A percentile compares a stretch with the other conserved stretches of the same genome.
Evolutionary conservation across 2,888 invertebrate genomes (phyloP).

Genomic region (Pimpla rufipes): DNA sequence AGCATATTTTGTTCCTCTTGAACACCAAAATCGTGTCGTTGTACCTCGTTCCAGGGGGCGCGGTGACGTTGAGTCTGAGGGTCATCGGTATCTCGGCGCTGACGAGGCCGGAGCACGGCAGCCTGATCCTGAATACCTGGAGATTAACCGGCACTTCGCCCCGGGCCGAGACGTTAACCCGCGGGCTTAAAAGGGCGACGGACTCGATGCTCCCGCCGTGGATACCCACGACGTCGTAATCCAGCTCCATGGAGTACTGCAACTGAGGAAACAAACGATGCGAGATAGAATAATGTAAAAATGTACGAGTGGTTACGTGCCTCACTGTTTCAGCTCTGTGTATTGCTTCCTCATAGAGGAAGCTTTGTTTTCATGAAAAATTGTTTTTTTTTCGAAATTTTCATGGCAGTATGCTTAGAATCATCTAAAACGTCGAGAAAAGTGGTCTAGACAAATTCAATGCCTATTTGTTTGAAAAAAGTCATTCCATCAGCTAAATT

Average conservation of each 20-base stretch:
- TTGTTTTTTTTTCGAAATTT: too few species aligned
- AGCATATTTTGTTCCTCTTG: constrained; percentile 95
- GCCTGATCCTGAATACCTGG: constrained; percentile 91
- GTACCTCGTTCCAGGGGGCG: constrained; percentile 89
- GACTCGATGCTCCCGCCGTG: constrained; percentile 79
- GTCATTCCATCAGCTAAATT: too few species aligned
- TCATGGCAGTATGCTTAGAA: too few species aligned
- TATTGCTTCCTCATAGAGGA: too few species aligned
- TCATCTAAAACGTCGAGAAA: too few species aligned
- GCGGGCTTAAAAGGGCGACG: constrained; percentile 91
- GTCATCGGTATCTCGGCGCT: constrained; percentile 94
- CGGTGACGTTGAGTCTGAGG: constrained; percentile 93
- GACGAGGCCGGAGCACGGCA: constrained; percentile 93
- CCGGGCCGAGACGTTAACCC: constrained; percentile 93
- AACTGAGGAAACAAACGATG: constrained; percentile 86
- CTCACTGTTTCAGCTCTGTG: too few species aligned
- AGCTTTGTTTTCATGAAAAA: too few species aligned
- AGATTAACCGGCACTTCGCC: constrained; percentile 92
- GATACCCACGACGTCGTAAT: constrained; percentile 90
- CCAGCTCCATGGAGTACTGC: constrained; percentile 92
- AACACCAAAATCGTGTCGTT: constrained; percentile 92
- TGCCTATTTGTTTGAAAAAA: too few species aligned
- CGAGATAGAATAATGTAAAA: constrained; percentile 40
- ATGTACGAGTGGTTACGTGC: too few species aligned
- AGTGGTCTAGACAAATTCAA: too few species aligned